Evolutionary conservation across 2,113 vertebrate species (phyloP).

Genomic region (Daubentonia madagascariensis): DNA sequence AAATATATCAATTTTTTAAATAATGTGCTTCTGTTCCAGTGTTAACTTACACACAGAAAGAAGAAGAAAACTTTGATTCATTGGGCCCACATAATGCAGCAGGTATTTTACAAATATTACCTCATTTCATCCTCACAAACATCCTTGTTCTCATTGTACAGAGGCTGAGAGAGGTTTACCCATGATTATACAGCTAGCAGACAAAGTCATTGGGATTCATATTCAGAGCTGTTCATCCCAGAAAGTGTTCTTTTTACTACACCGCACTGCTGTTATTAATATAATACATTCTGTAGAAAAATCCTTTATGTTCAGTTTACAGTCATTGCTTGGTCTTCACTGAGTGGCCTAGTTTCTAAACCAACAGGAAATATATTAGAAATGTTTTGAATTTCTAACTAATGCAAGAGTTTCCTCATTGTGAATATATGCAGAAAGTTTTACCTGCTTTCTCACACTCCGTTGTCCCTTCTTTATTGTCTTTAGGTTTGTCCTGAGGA

Average conservation of each 20-base stretch:
- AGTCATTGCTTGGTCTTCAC: not conserved
- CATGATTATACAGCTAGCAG: not conserved
- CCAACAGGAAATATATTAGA: not conserved
- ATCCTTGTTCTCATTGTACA: not conserved
- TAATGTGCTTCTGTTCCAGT: not conserved
- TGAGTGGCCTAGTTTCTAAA: not conserved
- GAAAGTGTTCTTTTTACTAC: not conserved
- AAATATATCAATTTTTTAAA: not conserved
- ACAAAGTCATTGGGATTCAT: not conserved
- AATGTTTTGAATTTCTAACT: not conserved
- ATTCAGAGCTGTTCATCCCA: not conserved
- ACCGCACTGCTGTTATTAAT: not conserved
- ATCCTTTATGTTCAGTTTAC: not conserved
- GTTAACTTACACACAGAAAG: not conserved
- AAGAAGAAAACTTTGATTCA: not conserved
- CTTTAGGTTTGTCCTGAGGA: not conserved
- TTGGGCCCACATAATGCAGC: not conserved
- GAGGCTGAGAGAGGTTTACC: not conserved
- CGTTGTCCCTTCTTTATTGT: not conserved
- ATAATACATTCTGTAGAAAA: not conserved
- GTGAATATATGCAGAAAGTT: not conserved
- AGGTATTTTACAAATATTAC: not conserved
- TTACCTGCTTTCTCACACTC: not conserved
- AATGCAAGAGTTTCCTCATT: not conserved
- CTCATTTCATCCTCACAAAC: not conserved